Conservation (phyloP, 2,888 invertebrate genomes). For the Andrena bucephala region DNA sequence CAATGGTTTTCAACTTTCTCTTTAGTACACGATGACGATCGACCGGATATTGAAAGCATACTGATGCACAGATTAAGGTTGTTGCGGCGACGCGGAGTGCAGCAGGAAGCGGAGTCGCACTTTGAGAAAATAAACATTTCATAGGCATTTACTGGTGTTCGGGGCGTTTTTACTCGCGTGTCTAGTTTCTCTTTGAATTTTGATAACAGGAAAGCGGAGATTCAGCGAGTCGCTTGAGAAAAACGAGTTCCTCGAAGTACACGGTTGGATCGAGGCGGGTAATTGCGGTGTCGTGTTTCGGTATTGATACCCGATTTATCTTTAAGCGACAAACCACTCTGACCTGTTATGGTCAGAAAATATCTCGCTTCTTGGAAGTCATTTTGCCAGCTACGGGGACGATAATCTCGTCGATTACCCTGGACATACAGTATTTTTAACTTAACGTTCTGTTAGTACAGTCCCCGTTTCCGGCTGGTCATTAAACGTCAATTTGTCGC, state of each 20-base stretch:
- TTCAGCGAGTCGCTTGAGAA: neutral
- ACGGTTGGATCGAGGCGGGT: neutral
- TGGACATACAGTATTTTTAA: neutral
- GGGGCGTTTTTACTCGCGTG: neutral
- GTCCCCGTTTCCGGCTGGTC: neutral
- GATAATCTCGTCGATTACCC: neutral
- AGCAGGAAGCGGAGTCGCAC: neutral
- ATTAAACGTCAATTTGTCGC: neutral
- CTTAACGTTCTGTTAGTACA: neutral
- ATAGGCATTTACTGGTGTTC: neutral
- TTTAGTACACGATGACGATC: conserved; percentile 37
- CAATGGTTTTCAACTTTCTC: conserved; percentile 55
- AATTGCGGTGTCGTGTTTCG: conserved; percentile 48
- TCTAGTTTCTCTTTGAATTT: neutral
- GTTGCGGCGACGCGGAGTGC: neutral
- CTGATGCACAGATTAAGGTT: conserved; percentile 25
- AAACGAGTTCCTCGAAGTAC: neutral
- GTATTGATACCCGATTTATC: conserved; percentile 35
- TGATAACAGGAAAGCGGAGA: neutral
- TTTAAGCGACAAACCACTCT: neutral
- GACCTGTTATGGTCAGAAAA: conserved; percentile 18
- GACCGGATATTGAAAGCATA: conserved; percentile 48
- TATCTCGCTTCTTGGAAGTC: conserved; percentile 20
- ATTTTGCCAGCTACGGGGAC: neutral
- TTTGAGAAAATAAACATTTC: neutral